phyloP scores from a whole-genome alignment of 2,797 vertebrate species.

The Champsocephalus gunnari region DNA sequence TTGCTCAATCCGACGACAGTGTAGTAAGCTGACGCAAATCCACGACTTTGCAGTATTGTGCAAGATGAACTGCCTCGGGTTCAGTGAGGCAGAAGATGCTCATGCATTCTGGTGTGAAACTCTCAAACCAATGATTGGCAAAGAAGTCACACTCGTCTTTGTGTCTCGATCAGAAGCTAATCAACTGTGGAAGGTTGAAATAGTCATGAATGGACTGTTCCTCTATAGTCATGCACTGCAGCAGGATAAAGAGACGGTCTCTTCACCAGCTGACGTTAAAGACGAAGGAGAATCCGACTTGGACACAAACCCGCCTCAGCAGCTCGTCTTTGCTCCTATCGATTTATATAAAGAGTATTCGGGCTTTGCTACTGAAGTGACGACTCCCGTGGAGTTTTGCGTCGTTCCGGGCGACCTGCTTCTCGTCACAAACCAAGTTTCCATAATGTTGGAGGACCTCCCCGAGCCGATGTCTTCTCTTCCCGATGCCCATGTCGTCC shows the following conservation, averaged over 20 bases:
- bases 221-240: slow-evolving; percentile 61
- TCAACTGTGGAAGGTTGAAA: slow-evolving; percentile 84
- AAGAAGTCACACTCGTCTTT: slow-evolving; percentile 82
- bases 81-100: slow-evolving; percentile 36
- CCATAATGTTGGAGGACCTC: slow-evolving; percentile 80
- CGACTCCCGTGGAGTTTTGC: slow-evolving; percentile 87
- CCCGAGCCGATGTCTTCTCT: slow-evolving; percentile 75
- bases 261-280: neutral
- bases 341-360: slow-evolving; percentile 71
- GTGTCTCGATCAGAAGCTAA: slow-evolving; percentile 66
- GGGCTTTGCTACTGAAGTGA: slow-evolving; percentile 82
- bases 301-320: slow-evolving; percentile 38
- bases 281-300: neutral
- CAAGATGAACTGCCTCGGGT: slow-evolving; percentile 74
- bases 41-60: slow-evolving; percentile 83
- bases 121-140: slow-evolving; percentile 61
- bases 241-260: slow-evolving; percentile 1
- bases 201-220: slow-evolving; percentile 68
- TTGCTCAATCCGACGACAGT: slow-evolving; percentile 63
- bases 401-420: slow-evolving; percentile 85
- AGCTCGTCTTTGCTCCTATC: slow-evolving; percentile 73
- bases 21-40: slow-evolving; percentile 59
- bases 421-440: slow-evolving; percentile 78
- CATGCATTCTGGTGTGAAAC: slow-evolving; percentile 53
- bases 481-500: slow-evolving; percentile 71